A percentile compares a stretch with the other conserved stretches of the same genome.
Conservation (phyloP, 2,888 invertebrate genomes). For the Laothoe populi region DNA sequence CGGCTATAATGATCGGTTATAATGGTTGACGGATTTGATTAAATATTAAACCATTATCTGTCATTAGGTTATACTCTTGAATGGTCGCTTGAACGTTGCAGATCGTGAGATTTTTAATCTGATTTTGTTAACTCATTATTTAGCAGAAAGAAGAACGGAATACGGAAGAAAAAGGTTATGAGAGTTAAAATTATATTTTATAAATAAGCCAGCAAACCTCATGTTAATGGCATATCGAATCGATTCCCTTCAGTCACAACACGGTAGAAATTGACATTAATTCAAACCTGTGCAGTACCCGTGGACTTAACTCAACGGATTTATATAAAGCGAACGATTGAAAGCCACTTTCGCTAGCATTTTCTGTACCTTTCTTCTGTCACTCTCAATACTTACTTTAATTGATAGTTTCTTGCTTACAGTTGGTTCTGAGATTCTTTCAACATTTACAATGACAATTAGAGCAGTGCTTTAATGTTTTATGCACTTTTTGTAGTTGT, state of each 20-base stretch:
- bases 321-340: slow-evolving; percentile 23
- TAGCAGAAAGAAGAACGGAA: too few species aligned
- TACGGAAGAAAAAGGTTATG: too few species aligned
- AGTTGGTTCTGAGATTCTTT: background rate
- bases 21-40: slow-evolving; percentile 49
- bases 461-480: background rate
- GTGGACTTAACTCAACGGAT: slow-evolving; percentile 46
- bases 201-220: slow-evolving; percentile 11
- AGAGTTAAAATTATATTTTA: background rate
- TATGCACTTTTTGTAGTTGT: too few species aligned
- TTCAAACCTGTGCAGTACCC: slow-evolving; percentile 42
- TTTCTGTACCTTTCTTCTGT: slow-evolving; percentile 67
- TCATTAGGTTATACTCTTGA: slow-evolving; percentile 22
- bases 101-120: background rate
- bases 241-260: slow-evolving; percentile 31
- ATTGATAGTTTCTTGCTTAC: slow-evolving; percentile 57
- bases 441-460: slow-evolving; percentile 11
- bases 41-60: slow-evolving; percentile 64
- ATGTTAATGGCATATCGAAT: slow-evolving; percentile 14
- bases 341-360: slow-evolving; percentile 61
- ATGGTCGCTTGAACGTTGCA: background rate
- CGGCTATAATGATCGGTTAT: slow-evolving; percentile 57
- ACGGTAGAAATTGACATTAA: slow-evolving; percentile 52
- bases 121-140: too few species aligned
- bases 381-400: slow-evolving; percentile 64